Percentiles rank a stretch among this genome's conserved stretches.
phyloP scores from a whole-genome alignment of 2,113 vertebrate species.

The Paratilapia polleni region DNA sequence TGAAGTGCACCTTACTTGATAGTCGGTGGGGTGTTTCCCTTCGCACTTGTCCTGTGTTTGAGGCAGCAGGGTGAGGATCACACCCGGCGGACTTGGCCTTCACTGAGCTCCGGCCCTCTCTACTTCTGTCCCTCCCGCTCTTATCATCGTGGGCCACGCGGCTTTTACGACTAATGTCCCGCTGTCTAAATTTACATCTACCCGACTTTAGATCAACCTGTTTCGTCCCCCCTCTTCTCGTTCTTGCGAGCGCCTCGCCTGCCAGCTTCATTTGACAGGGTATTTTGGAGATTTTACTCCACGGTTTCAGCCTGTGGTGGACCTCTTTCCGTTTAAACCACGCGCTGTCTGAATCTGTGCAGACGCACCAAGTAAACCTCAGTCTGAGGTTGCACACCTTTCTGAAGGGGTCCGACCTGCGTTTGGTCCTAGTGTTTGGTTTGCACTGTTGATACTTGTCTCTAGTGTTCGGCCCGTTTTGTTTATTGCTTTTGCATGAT shows the following conservation, averaged over 20 bases:
- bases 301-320: not conserved
- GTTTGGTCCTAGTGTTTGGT: not conserved
- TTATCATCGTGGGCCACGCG: not conserved
- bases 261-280: not conserved
- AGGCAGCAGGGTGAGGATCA: not conserved
- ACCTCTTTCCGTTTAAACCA: not conserved
- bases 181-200: not conserved
- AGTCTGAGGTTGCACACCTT: not conserved
- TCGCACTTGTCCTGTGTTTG: not conserved
- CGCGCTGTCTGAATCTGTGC: not conserved
- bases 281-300: not conserved
- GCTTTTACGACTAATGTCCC: not conserved
- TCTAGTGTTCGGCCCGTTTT: not conserved
- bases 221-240: not conserved
- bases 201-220: not conserved
- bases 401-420: not conserved
- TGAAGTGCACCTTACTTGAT: conserved; percentile 37
- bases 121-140: not conserved
- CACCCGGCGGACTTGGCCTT: not conserved
- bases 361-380: not conserved
- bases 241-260: not conserved
- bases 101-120: not conserved
- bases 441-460: conserved; percentile 3
- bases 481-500: not conserved
- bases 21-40: not conserved